These are phyloP conservation scores for Dromaius novaehollandiae DNA, from an alignment of 2,113 vertebrate species.

Conservation along the genomic window DNA sequence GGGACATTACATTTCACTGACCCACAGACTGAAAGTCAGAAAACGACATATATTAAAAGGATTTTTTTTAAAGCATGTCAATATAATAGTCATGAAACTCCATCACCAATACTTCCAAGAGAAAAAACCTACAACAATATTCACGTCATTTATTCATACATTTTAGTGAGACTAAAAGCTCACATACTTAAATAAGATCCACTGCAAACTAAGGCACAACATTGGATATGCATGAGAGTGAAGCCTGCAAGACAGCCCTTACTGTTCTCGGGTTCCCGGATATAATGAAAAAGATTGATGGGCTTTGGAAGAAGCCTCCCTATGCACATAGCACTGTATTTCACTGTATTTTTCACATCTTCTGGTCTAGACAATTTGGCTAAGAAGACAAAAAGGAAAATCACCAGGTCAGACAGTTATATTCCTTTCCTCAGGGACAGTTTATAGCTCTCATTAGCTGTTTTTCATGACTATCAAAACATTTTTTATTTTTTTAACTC, in stretches of 20 bases:
- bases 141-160: neutral
- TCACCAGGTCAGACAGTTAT: neutral
- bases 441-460: neutral
- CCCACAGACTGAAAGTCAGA: neutral
- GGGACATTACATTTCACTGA: neutral
- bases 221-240: neutral
- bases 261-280: neutral
- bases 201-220: neutral
- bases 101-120: neutral
- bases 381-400: neutral
- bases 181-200: neutral
- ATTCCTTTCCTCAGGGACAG: neutral
- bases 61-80: neutral
- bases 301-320: neutral
- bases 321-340: neutral
- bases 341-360: neutral
- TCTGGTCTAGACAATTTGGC: neutral
- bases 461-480: neutral
- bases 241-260: neutral
- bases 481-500: neutral
- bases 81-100: neutral
- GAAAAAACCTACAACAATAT: neutral
- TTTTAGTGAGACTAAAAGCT: conserved; percentile 2
- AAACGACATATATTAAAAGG: neutral
- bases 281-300: neutral